These are phyloP conservation scores for Pseudorasbora parva DNA, from an alignment of 2,113 vertebrate genomes.

Conservation along the genomic window DNA sequence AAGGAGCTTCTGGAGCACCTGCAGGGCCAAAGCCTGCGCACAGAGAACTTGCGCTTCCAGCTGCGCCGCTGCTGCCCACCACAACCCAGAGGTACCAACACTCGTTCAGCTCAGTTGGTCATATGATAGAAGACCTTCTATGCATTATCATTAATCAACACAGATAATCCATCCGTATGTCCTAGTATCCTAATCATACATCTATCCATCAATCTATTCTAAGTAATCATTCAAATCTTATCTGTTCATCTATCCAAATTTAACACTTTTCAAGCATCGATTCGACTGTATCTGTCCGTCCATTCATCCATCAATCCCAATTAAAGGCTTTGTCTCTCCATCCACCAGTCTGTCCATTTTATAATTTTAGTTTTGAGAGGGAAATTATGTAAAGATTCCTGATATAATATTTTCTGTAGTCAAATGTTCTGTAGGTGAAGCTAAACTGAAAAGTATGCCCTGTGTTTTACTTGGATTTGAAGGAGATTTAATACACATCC, in stretches of 20 bases:
- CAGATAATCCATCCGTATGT: not conserved
- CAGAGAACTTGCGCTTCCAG: constrained; percentile 93
- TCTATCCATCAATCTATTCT: not conserved
- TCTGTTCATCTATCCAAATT: not conserved
- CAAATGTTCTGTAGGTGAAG: not conserved
- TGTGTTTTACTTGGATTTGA: not conserved
- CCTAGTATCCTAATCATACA: too few relatives aligned
- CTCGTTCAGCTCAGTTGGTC: not conserved
- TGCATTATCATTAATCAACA: not conserved
- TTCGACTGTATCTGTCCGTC: not conserved
- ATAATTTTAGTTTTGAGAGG: too few relatives aligned
- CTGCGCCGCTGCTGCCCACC: constrained; percentile 91
- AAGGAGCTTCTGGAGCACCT: constrained; percentile 90
- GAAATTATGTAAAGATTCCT: not conserved
- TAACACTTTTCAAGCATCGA: not conserved
- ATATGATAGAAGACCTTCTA: not conserved
- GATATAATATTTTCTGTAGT: not conserved
- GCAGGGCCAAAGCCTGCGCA: constrained; percentile 88
- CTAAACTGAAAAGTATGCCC: not conserved
- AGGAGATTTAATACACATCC: not conserved
- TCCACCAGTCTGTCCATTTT: not conserved
- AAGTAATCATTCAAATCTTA: not conserved
- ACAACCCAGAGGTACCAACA: constrained; percentile 85
- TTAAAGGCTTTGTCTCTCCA: not conserved
- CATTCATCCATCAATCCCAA: not conserved